Evolutionary conservation across 1,140 invertebrate species (phyloP).

Genomic region (Apocrypta bakeri): DNA sequence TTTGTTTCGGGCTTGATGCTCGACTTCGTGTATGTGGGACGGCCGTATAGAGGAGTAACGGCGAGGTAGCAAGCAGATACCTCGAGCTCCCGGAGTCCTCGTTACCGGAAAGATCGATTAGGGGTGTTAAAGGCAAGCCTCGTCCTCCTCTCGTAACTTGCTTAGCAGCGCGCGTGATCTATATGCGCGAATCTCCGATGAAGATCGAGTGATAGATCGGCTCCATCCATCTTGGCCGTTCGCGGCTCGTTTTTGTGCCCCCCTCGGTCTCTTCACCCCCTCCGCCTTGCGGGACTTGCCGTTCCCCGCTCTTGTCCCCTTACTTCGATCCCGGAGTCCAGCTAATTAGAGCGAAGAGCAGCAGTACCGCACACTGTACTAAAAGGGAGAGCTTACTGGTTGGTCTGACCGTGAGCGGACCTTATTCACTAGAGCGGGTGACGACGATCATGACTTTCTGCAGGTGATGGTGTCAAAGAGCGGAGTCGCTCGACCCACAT

Average conservation of each 20-base stretch:
- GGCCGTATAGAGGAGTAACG: background rate
- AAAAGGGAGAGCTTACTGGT: background rate
- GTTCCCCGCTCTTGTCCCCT: background rate
- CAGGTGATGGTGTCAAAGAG: background rate
- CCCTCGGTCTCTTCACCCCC: background rate
- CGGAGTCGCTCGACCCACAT: background rate
- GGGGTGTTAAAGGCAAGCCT: constrained; percentile 12
- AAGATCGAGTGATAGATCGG: constrained; percentile 41
- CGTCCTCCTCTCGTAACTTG: constrained; percentile 16
- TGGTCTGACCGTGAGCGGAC: background rate
- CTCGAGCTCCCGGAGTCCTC: background rate
- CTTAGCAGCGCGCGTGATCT: constrained; percentile 25
- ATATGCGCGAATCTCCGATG: constrained; percentile 28
- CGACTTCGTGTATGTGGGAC: background rate
- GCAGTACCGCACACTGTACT: background rate
- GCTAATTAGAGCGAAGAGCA: background rate
- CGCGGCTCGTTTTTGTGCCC: constrained; percentile 12
- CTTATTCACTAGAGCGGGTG: constrained; percentile 7
- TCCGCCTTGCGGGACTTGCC: no score
- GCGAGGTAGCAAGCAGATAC: background rate
- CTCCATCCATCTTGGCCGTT: constrained; percentile 30
- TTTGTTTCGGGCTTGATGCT: constrained; percentile 23
- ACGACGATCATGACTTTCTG: background rate
- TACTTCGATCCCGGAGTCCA: background rate
- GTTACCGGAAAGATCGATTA: constrained; percentile 18